These are phyloP conservation scores for Dinoponera quadriceps DNA, from an alignment of 1,140 invertebrate genomes.

Conservation along the genomic window DNA sequence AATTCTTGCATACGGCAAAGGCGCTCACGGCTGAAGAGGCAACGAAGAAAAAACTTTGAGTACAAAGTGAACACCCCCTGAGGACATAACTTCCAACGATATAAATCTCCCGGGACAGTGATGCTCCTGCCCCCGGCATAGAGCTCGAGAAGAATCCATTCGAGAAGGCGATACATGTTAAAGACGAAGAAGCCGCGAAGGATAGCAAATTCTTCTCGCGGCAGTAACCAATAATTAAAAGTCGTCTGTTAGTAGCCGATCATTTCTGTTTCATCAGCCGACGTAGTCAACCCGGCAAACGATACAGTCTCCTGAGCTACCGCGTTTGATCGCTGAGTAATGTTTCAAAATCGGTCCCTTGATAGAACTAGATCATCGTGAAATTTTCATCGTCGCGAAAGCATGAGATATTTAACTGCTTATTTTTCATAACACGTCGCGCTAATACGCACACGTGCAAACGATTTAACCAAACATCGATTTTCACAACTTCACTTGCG, in stretches of 20 bases:
- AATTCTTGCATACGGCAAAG: slow-evolving; percentile 46
- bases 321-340: background rate
- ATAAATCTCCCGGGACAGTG: slow-evolving; percentile 80
- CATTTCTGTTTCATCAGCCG: background rate
- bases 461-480: background rate
- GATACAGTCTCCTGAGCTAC: background rate
- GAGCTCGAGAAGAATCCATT: slow-evolving; percentile 65
- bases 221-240: slow-evolving; percentile 69
- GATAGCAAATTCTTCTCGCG: slow-evolving; percentile 40
- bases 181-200: slow-evolving; percentile 54
- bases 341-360: background rate
- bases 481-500: background rate
- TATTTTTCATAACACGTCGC: background rate
- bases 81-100: slow-evolving; percentile 63
- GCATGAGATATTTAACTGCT: background rate
- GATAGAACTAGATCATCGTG: background rate
- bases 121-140: slow-evolving; percentile 70
- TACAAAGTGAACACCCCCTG: slow-evolving; percentile 60
- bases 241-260: slow-evolving; percentile 20
- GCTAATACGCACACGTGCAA: background rate
- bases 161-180: slow-evolving; percentile 42
- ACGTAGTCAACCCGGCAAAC: background rate
- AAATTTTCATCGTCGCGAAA: background rate
- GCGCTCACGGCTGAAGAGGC: slow-evolving; percentile 52
- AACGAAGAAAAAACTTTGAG: slow-evolving; percentile 64